These are phyloP conservation scores for Tridacna gigas DNA, from an alignment of 2,888 invertebrate species.

Conservation along the genomic window DNA sequence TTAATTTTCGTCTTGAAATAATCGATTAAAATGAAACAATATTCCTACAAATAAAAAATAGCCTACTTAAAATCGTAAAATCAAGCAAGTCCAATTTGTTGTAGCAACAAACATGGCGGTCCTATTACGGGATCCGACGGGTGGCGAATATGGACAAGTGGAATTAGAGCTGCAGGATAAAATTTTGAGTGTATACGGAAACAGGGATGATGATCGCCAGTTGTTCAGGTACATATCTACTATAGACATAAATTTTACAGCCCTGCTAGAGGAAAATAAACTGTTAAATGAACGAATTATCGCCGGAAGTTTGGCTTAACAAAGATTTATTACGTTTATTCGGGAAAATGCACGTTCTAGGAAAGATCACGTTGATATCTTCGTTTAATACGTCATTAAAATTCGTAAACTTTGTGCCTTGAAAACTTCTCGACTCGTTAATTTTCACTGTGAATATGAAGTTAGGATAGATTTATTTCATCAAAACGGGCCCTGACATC, in stretches of 20 bases:
- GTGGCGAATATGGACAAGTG: conserved; percentile 67
- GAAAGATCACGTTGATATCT: background rate
- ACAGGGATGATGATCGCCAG: conserved; percentile 67
- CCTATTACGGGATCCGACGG: conserved; percentile 62
- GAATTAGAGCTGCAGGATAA: conserved; percentile 76
- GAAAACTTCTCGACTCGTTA: background rate
- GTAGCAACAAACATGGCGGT: conserved; percentile 77
- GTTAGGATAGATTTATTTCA: background rate
- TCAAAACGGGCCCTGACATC: too few relatives aligned
- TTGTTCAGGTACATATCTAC: conserved; percentile 70
- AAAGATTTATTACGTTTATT: background rate
- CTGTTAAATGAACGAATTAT: too few relatives aligned
- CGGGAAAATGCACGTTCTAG: conserved; percentile 41
- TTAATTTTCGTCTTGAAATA: too few relatives aligned
- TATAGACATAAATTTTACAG: too few relatives aligned
- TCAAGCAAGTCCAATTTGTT: conserved; percentile 55
- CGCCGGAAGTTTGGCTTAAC: conserved; percentile 24
- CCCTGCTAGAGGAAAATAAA: too few relatives aligned
- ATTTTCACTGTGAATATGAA: background rate
- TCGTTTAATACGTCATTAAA: background rate
- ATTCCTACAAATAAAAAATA: background rate
- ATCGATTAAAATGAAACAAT: too few relatives aligned
- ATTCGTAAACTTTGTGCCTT: background rate
- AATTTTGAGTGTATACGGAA: conserved; percentile 72
- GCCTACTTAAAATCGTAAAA: background rate